Percentiles rank a stretch among this genome's conserved stretches.
Conservation (phyloP, 2,888 invertebrate genomes). For the Drosophila melanocephala region DNA sequence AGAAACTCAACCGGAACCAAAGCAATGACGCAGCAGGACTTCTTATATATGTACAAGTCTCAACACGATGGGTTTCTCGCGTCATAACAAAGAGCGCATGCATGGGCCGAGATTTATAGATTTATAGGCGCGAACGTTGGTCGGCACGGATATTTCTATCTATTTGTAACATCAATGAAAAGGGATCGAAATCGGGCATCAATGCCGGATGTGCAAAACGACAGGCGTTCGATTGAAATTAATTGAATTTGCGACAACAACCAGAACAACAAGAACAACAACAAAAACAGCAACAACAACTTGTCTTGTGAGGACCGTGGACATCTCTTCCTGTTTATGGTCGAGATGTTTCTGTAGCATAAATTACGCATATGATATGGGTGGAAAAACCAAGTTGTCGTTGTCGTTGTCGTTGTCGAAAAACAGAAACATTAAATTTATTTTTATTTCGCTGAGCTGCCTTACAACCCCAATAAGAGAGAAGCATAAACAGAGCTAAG, state of each 20-base stretch:
- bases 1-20: slow-evolving; percentile 82
- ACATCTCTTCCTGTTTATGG: slow-evolving; percentile 75
- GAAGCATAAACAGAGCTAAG: slow-evolving; percentile 54
- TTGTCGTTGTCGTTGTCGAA: slow-evolving; percentile 44
- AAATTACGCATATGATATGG: slow-evolving; percentile 74
- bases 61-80: slow-evolving; percentile 61
- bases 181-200: slow-evolving; percentile 63
- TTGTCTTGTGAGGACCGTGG: slow-evolving; percentile 10
- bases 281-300: slow-evolving; percentile 53
- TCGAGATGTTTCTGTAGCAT: slow-evolving; percentile 77
- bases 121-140: slow-evolving; percentile 48
- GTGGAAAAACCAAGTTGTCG: slow-evolving; percentile 41
- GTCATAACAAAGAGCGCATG: slow-evolving; percentile 73
- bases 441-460: slow-evolving; percentile 71
- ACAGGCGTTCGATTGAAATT: slow-evolving; percentile 85
- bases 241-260: slow-evolving; percentile 83
- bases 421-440: slow-evolving; percentile 83
- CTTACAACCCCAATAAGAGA: slow-evolving; percentile 57
- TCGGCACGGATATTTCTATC: slow-evolving; percentile 43
- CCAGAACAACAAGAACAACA: slow-evolving; percentile 49
- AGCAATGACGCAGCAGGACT: slow-evolving; percentile 76
- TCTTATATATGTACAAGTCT: slow-evolving; percentile 39
- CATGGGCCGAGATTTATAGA: slow-evolving; percentile 60
- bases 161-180: slow-evolving; percentile 63
- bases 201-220: slow-evolving; percentile 81